Evolutionary conservation across 2,888 invertebrate species (phyloP).

Genomic region (Orchesella flavescens): DNA sequence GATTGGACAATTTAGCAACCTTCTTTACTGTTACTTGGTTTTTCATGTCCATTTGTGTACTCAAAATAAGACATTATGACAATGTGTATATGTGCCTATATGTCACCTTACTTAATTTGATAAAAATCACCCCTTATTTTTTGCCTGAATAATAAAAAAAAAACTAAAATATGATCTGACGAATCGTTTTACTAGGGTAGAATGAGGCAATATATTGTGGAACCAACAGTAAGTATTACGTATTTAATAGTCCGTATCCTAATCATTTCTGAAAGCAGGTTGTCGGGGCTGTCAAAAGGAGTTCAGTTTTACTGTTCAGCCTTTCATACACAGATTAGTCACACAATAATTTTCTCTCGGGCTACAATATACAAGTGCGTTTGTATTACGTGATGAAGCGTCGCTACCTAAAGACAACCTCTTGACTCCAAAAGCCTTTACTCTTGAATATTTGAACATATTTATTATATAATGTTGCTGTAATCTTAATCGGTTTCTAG

Average conservation of each 20-base stretch:
- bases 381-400: not conserved
- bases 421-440: slow-evolving; percentile 18
- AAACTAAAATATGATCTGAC: no score
- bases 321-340: slow-evolving; percentile 36
- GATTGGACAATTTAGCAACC: no score
- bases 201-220: no score
- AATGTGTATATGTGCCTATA: no score
- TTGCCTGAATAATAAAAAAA: not conserved
- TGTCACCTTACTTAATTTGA: no score
- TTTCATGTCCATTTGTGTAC: no score
- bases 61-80: no score
- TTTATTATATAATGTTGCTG: slow-evolving; percentile 21
- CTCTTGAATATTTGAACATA: no score
- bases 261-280: slow-evolving; percentile 34
- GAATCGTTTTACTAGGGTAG: no score
- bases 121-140: not conserved
- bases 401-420: slow-evolving; percentile 28
- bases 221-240: not conserved
- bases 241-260: slow-evolving; percentile 23
- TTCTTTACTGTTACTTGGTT: no score
- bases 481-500: slow-evolving; percentile 18
- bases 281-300: slow-evolving; percentile 56
- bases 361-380: not conserved
- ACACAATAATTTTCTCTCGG: not conserved
- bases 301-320: not conserved